phyloP scores from a whole-genome alignment of 2,888 invertebrate species.

The Sturmia bella region DNA sequence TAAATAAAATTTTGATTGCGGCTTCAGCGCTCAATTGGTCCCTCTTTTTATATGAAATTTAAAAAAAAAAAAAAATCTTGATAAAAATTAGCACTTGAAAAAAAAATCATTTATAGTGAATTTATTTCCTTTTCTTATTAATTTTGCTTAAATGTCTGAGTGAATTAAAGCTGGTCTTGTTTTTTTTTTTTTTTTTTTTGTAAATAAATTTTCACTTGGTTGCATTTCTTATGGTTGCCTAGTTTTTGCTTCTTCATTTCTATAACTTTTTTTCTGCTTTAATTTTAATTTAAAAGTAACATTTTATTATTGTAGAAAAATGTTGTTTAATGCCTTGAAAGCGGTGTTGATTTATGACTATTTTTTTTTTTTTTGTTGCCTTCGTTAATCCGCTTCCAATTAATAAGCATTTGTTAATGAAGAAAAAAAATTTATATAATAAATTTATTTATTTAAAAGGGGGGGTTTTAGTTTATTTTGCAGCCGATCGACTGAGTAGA shows the following conservation, averaged over 20 bases:
- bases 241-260: constrained; percentile 53
- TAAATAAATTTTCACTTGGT: constrained; percentile 62
- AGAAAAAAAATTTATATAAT: not conserved
- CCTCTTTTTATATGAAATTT: constrained; percentile 17
- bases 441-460: too few species aligned
- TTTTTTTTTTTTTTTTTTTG: constrained; percentile 16
- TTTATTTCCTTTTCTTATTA: constrained; percentile 30
- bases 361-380: constrained; percentile 30
- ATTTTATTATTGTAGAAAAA: constrained; percentile 52
- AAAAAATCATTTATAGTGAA: constrained; percentile 49
- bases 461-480: constrained; percentile 9
- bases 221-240: constrained; percentile 65
- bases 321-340: constrained; percentile 45
- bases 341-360: constrained; percentile 60
- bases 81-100: constrained; percentile 41
- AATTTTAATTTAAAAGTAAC: constrained; percentile 46
- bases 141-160: constrained; percentile 7
- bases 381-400: constrained; percentile 60
- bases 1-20: constrained; percentile 1
- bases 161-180: constrained; percentile 26
- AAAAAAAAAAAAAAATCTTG: constrained; percentile 24
- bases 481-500: not conserved
- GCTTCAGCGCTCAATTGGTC: constrained; percentile 15
- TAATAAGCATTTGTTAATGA: constrained; percentile 53
- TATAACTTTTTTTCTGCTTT: constrained; percentile 13